Conservation (phyloP, 2,797 vertebrate genomes). For the Pangasius macronema region DNA sequence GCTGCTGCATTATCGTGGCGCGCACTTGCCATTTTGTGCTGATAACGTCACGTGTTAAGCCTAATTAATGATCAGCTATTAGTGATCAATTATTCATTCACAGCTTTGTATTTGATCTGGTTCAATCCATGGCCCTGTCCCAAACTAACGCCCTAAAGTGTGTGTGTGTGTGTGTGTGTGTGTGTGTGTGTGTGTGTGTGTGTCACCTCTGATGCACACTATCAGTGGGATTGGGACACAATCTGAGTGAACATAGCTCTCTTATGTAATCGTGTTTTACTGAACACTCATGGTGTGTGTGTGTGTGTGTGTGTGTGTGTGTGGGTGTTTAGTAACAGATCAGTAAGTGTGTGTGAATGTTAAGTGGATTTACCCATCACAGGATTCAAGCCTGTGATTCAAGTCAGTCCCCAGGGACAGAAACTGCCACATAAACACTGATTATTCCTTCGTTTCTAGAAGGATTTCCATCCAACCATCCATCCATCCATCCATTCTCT, state of each 20-base stretch:
- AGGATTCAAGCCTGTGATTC: neutral
- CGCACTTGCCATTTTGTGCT: neutral
- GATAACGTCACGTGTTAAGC: neutral
- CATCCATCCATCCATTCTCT: too few relatives aligned
- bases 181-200: too few relatives aligned
- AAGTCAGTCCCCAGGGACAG: neutral
- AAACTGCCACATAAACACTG: neutral
- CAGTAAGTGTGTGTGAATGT: neutral
- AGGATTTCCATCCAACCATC: neutral
- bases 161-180: neutral
- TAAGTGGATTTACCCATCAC: neutral
- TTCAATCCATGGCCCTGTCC: neutral
- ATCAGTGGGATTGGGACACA: neutral
- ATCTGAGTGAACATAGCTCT: neutral
- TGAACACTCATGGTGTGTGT: neutral
- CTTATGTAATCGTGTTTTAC: neutral
- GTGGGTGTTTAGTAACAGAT: neutral
- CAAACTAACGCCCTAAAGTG: neutral
- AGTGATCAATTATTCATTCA: neutral
- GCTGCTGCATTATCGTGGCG: slow-evolving; percentile 5
- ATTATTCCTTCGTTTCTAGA: neutral
- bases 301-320: slow-evolving; percentile 12
- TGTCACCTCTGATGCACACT: neutral
- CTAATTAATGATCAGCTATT: neutral
- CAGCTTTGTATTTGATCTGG: neutral